Base-by-base conservation (phyloP, 2,113 vertebrate genomes). In the Phalacrocorax brasilianus region DNA sequence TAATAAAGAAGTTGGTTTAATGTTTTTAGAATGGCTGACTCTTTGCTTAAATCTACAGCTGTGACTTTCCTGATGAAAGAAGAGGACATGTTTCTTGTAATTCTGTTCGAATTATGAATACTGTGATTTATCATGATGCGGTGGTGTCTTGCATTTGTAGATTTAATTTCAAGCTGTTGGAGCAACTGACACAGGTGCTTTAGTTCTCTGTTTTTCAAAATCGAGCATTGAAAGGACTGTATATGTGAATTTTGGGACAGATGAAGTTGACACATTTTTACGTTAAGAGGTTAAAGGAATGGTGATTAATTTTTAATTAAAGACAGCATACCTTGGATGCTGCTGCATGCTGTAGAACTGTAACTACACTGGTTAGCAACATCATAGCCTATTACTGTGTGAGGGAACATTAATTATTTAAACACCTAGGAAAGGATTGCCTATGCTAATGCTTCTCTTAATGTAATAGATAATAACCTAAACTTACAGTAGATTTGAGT, bases 11-110 rank as follows among this genome's bases (percentile, higher is more conserved):
- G 27, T 45, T 79, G 11, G 5, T 89, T 80, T 92, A 12, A 16
- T 0, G 2, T 62, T 77, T 90, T 79, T 35, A 42, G 53, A 71
- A 23, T 21, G 56, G 7, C 20, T 78, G 73, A 78, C 33, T 59
- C 27, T 79, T 24, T 61, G 44, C 42, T 84, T 77, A 53, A 26
- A 32, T 50, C 4, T 84, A 62, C 42, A 74, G 35, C 44, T 87
- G 38, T 72, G 53, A 71, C 52, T 71, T 74, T 22, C 7, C 8
- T n/a, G 52, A 8, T 59, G 47, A 55, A 58, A 67, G 14, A 72
- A 75, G 10, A 75, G 27, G n/a, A 16, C 3, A 6, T 3, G 0
- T 40, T 85, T 50, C 42, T 68, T 5, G 0, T 61, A 32, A 76
- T 89, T 93, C 10, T 11, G 3, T 89, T 89, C 13, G 58, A 28